Evolutionary conservation across 2,113 vertebrate species (phyloP).

Genomic region (Lagenorhynchus albirostris): DNA sequence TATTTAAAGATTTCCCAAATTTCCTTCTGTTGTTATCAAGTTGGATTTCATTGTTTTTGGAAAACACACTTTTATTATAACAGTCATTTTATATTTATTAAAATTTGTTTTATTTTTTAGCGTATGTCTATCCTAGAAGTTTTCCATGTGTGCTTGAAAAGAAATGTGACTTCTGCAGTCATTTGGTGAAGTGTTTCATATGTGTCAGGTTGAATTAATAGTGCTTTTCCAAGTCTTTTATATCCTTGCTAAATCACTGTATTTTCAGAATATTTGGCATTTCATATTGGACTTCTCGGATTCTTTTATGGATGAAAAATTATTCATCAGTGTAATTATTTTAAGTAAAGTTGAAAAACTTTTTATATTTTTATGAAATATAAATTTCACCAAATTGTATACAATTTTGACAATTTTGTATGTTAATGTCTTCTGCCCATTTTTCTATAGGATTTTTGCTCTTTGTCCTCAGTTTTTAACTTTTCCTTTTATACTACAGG

Average conservation of each 20-base stretch:
- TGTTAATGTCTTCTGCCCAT: not conserved
- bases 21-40: not conserved
- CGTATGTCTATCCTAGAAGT: too few species aligned
- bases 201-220: not conserved
- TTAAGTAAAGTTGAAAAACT: not conserved
- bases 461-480: not conserved
- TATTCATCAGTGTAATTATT: not conserved
- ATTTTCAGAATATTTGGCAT: not conserved
- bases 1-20: not conserved
- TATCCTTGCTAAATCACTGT: not conserved
- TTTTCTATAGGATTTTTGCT: not conserved
- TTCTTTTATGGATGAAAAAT: not conserved
- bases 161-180: not conserved
- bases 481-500: not conserved
- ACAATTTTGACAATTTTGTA: not conserved
- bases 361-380: not conserved
- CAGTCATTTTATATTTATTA: not conserved
- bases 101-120: not conserved
- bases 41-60: not conserved
- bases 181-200: not conserved
- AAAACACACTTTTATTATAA: not conserved
- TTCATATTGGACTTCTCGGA: not conserved
- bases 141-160: not conserved
- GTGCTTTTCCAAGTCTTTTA: not conserved
- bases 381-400: not conserved